A percentile compares a stretch with the other conserved stretches of the same genome.
phyloP scores from a whole-genome alignment of 2,888 invertebrate species.

The Diaperis boleti region DNA sequence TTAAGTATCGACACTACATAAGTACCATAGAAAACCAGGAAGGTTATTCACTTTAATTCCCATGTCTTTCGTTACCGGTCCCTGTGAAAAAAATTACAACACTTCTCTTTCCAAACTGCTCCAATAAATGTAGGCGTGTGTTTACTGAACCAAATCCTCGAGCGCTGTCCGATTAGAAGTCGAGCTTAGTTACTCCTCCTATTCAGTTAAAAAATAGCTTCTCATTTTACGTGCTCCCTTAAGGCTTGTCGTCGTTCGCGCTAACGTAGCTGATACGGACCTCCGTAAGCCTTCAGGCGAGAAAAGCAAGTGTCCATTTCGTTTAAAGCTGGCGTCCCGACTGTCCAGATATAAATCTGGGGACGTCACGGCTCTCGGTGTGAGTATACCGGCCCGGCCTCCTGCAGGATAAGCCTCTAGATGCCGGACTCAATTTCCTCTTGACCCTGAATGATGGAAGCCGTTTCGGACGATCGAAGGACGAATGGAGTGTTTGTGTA shows the following conservation, averaged over 20 bases:
- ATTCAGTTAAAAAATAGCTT: slow-evolving; percentile 35
- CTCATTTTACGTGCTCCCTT: slow-evolving; percentile 39
- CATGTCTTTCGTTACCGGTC: too few relatives aligned
- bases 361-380: slow-evolving; percentile 42
- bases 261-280: slow-evolving; percentile 39
- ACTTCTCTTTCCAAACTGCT: too few relatives aligned
- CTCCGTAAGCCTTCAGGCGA: slow-evolving; percentile 45
- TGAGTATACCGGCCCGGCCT: slow-evolving; percentile 37
- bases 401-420: slow-evolving; percentile 52
- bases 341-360: slow-evolving; percentile 57
- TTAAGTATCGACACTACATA: too few relatives aligned
- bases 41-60: too few relatives aligned
- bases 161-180: slow-evolving; percentile 30
- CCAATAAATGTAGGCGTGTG: too few relatives aligned
- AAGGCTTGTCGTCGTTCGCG: slow-evolving; percentile 36
- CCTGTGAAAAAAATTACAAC: too few relatives aligned
- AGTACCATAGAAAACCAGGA: too few relatives aligned
- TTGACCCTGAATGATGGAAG: slow-evolving; percentile 43
- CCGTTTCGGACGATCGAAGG: slow-evolving; percentile 33
- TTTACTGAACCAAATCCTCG: too few relatives aligned
- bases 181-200: slow-evolving; percentile 22
- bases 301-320: slow-evolving; percentile 53
- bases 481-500: slow-evolving; percentile 14
- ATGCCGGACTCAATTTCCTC: slow-evolving; percentile 56
- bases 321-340: slow-evolving; percentile 51